A percentile compares a stretch with the other conserved stretches of the same genome.
These are phyloP conservation scores for Babyrousa celebensis DNA, from an alignment of 2,797 vertebrate genomes.

Conservation along the genomic window DNA sequence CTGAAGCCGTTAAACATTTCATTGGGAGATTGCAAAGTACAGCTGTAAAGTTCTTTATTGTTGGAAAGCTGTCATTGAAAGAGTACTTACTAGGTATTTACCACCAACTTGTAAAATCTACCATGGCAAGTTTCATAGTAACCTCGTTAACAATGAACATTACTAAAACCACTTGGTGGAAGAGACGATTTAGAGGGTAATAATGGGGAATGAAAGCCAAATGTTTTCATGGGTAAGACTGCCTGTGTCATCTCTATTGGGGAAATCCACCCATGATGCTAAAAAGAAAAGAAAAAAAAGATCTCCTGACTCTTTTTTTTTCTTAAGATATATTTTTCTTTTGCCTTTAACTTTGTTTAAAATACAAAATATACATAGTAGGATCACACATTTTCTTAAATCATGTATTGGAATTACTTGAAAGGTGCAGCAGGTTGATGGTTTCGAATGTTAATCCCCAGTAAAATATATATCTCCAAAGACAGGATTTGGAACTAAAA, in stretches of 20 bases:
- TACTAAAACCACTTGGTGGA: conserved; percentile 2
- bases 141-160: background rate
- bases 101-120: conserved; percentile 55
- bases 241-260: background rate
- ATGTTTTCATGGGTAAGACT: background rate
- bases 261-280: background rate
- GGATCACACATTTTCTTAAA: conserved; percentile 5
- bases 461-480: conserved; percentile 25
- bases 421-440: conserved; percentile 63
- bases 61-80: background rate
- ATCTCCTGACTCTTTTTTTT: background rate
- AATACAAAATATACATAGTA: conserved; percentile 33
- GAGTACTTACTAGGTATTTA: conserved; percentile 56
- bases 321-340: background rate
- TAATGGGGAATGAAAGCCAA: conserved; percentile 8
- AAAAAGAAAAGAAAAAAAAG: background rate
- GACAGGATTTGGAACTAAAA: background rate
- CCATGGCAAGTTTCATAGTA: background rate
- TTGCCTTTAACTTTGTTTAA: conserved; percentile 11
- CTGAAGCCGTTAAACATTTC: conserved; percentile 62
- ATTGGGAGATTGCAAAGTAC: conserved; percentile 65
- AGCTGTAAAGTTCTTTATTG: conserved; percentile 60
- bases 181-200: background rate
- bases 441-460: conserved; percentile 72
- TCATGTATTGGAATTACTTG: conserved; percentile 49